Conservation (phyloP, 2,797 vertebrate species). For the Hippopotamyrus pictus region DNA sequence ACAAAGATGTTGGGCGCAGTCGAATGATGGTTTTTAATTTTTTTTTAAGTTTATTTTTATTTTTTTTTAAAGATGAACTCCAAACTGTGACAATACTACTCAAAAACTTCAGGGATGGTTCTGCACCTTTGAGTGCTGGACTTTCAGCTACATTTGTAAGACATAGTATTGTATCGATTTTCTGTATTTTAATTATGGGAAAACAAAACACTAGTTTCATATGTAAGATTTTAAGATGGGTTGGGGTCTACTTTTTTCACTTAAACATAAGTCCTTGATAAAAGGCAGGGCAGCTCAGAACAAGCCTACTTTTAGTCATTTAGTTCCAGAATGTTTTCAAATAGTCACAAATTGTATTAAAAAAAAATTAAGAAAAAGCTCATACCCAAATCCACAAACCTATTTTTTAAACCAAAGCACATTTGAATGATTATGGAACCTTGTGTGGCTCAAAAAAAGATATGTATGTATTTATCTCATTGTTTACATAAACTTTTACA, state of each 20-base stretch:
- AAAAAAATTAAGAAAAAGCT: constrained; percentile 66
- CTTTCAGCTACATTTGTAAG: constrained; percentile 83
- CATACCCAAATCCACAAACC: constrained; percentile 96
- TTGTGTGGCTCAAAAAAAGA: constrained; percentile 74
- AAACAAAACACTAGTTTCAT: constrained; percentile 98
- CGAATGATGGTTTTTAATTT: constrained; percentile 33
- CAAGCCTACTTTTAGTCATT: constrained; percentile 65
- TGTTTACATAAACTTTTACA: constrained; percentile 98
- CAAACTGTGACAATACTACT: constrained; percentile 84
- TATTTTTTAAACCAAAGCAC: constrained; percentile 99
- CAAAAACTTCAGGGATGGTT: constrained; percentile 87
- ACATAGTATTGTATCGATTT: constrained; percentile 90
- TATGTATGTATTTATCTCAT: constrained; percentile 97
- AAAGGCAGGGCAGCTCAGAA: constrained; percentile 74
- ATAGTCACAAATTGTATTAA: constrained; percentile 72
- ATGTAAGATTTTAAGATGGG: constrained; percentile 78
- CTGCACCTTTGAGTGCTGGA: constrained; percentile 70
- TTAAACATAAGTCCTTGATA: constrained; percentile 67
- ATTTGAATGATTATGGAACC: constrained; percentile 95
- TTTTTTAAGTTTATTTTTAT: constrained; percentile 48
- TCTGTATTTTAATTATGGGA: constrained; percentile 93
- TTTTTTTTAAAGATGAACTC: constrained; percentile 57
- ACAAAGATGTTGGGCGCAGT: constrained; percentile 55
- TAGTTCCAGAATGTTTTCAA: constrained; percentile 73
- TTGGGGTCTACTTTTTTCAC: constrained; percentile 61